These are phyloP conservation scores for Suncus etruscus DNA, from an alignment of 2,113 vertebrate genomes.

Conservation along the genomic window DNA sequence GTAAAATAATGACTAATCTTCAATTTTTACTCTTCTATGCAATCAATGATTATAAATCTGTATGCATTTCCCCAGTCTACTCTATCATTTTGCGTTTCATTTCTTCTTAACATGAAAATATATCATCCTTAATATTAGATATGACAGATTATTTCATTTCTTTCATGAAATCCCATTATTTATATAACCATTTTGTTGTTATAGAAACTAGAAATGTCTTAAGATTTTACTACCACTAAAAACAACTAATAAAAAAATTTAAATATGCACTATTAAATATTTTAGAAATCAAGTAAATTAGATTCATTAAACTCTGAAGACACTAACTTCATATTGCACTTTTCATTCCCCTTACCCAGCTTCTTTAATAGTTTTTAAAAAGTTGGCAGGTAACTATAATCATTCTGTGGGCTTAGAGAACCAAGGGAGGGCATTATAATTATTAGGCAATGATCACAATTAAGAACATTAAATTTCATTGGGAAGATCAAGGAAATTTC, in stretches of 20 bases:
- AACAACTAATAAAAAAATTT: neutral
- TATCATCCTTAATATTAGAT: neutral
- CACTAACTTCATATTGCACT: neutral
- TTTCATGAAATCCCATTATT: conserved; percentile 4
- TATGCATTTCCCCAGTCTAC: neutral
- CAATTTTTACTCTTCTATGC: neutral
- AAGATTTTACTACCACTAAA: neutral
- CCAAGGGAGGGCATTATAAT: conserved; percentile 44
- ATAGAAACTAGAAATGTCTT: neutral
- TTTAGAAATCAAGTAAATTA: neutral
- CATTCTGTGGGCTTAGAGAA: conserved; percentile 40
- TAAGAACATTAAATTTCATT: conserved; percentile 20
- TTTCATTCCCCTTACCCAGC: neutral
- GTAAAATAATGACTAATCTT: neutral
- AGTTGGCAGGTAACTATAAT: neutral
- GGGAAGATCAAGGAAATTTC: conserved; percentile 28
- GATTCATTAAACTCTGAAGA: neutral
- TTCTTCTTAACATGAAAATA: conserved; percentile 40
- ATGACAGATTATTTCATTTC: neutral
- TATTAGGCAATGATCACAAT: conserved; percentile 54
- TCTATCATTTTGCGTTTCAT: neutral
- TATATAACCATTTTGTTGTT: conserved; percentile 7
- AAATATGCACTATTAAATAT: neutral
- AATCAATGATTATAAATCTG: neutral
- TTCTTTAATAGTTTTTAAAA: conserved; percentile 20